Conservation (phyloP, 2,888 invertebrate genomes). For the Thereva nobilitata region DNA sequence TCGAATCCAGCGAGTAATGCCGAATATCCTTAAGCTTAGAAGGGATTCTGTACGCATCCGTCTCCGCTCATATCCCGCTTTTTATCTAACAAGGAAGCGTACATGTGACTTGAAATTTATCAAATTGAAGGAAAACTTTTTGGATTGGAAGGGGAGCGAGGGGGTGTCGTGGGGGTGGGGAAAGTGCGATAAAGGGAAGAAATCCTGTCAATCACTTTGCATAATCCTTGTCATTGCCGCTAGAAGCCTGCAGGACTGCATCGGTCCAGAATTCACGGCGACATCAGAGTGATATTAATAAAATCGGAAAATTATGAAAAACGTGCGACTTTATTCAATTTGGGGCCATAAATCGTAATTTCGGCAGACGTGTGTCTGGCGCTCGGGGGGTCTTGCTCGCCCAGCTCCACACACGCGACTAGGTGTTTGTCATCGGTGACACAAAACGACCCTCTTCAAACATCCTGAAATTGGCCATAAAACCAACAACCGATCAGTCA, state of each 20-base stretch:
- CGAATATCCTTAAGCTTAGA: conserved; percentile 27
- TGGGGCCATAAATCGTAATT: conserved; percentile 20
- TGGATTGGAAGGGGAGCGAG: conserved; percentile 2
- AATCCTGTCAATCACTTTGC: conserved; percentile 31
- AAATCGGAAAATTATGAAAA: conserved; percentile 29
- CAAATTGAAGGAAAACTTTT: conserved; percentile 37
- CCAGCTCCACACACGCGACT: background rate
- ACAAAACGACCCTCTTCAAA: background rate
- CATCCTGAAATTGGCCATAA: background rate
- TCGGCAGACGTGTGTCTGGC: conserved; percentile 9
- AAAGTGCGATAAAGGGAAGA: conserved; percentile 22
- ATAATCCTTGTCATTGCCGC: conserved; percentile 26
- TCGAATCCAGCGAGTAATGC: conserved; percentile 31
- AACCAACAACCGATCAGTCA: background rate
- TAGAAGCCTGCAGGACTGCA: conserved; percentile 6
- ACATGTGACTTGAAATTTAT: conserved; percentile 40
- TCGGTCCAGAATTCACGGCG: background rate
- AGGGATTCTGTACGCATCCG: conserved; percentile 31
- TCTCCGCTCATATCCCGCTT: conserved; percentile 25
- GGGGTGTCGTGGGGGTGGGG: no score
- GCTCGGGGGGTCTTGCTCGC: background rate
- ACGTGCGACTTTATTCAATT: conserved; percentile 27
- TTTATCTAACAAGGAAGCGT: conserved; percentile 31
- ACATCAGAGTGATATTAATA: conserved; percentile 25
- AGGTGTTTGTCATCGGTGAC: background rate